These are phyloP conservation scores for Cynopterus brachyotis DNA, from an alignment of 2,113 vertebrate genomes.

Conservation along the genomic window DNA sequence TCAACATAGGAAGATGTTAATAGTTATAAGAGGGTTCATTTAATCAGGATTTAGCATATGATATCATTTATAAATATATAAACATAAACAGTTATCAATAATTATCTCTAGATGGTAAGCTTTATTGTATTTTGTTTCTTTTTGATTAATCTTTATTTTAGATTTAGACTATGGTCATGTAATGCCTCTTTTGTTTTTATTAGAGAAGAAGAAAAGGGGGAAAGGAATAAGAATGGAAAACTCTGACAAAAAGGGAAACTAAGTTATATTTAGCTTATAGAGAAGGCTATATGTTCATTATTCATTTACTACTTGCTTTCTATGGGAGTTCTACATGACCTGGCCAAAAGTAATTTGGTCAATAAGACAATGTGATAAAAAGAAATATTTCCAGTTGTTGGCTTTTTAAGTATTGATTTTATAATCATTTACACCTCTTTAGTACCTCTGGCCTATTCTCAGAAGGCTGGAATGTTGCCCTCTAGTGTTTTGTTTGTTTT, in stretches of 20 bases:
- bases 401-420: neutral
- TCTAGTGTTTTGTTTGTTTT: slow-evolving; percentile 47
- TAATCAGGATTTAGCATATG: neutral
- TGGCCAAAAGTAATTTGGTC: neutral
- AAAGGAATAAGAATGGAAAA: neutral
- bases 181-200: neutral
- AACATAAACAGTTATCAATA: neutral
- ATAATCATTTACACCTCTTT: neutral
- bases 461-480: neutral
- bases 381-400: neutral
- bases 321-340: neutral
- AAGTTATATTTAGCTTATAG: slow-evolving; percentile 28
- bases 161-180: neutral
- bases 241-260: neutral
- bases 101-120: slow-evolving; percentile 14
- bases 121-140: neutral
- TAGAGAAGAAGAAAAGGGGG: neutral
- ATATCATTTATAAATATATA: neutral
- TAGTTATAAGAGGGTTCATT: neutral
- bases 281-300: neutral
- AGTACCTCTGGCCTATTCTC: neutral
- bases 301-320: slow-evolving; percentile 1
- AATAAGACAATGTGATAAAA: neutral
- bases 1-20: neutral
- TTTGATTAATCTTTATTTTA: slow-evolving; percentile 12